Base-by-base conservation (phyloP, 2,113 vertebrate species). In the Rhea americana region DNA sequence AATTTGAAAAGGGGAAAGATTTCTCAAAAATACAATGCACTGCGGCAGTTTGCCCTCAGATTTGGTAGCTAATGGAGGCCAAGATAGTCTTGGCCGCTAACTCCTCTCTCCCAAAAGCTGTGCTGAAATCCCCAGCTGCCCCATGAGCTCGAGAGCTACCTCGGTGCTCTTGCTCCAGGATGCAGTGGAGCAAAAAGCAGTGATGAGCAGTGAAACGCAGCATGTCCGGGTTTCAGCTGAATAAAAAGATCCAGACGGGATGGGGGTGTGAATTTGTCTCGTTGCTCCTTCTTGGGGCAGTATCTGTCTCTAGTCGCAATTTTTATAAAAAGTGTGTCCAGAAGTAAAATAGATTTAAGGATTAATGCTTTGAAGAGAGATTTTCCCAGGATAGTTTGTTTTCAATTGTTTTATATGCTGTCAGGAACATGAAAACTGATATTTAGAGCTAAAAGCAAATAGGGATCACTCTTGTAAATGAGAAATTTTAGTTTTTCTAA, bases 271-370 rank as follows among this genome's bases (percentile, higher is more conserved):
- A 83, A 61, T 86, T 95, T 94, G 62, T 82, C 72, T 93, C 87
- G 37, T 94, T 55, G 79, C 63, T 93, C n/a, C 47, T 87, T 68
- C 87, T 90, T 95, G 79, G 24, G 90, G 91, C 90, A 93, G 32
- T 92, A 92, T 95, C 35, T 92, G 84, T 91, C 84, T 74, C 18
- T 82, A 73, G 61, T 37, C 45, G 24, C 59, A 80, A 37, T 91
- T 93, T 41, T 91, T 50, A 22, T 45, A 8, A 62, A 62, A 93
- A 87, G 85, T 4, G 1, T 2, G 11, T 94, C 94, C 50, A 83
- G 76, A 93, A 93, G 80, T 85, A 90, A 90, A 95, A 95, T 84
- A 89, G 86, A 74, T 89, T 85, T 82, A 80, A 81, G 68, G 56
- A 85, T 92, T 92, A 89, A 82, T 67, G 39, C 67, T 94, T 91